Evolutionary conservation across 1,140 invertebrate species (phyloP), one percentile per base, ranked within the genome.

Genomic region (Neelides sp.): DNA sequence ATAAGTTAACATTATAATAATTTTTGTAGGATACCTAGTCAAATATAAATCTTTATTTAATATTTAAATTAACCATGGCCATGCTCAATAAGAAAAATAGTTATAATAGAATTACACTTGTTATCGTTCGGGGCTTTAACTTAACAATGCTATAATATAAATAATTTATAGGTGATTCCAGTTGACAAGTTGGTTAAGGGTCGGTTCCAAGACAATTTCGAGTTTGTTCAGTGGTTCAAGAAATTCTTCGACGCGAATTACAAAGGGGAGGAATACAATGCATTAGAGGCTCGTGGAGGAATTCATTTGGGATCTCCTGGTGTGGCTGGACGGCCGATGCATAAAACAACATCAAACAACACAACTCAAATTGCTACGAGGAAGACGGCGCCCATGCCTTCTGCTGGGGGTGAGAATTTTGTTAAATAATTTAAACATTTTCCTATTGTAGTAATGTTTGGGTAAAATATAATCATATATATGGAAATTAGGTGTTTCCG

Each of bases 151-250:
- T 10, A 20, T 3, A 24, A 26, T 39, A 43, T 34, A 28, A 3
- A 41, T 4, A 12, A 22, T 35, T 28, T 51, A 8, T 32, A 96
- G 92, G 85, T 94, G 65, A 92, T 97, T 71, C 89, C 91, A 55
- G 89, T 97, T 68, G 92, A 97, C 71, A 91, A 85, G 72, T 78
- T 97, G 69, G 90, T 95, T 65, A 97, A 97, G 71, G 92, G 90
- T 62, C 81, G 88, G 65, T 98, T 97, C 72, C 89, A 94, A 79
- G 94, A 98, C 73, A 98, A 98, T 74, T 99, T 98, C 79, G 95
- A 99, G 74, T 98, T 98, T 75, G 81, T 98, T 55, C 95, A 98
- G 76, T 98, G 95, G 95, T 98, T 98, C 75, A 98, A 98, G 77
- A 96, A 96, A 68, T 98, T 99, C 72, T 99, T 98, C 74, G 94